Evolutionary conservation across 2,113 vertebrate genomes (phyloP), one percentile per base, ranked within the genome.

Genomic region (Dissostichus mawsoni): DNA sequence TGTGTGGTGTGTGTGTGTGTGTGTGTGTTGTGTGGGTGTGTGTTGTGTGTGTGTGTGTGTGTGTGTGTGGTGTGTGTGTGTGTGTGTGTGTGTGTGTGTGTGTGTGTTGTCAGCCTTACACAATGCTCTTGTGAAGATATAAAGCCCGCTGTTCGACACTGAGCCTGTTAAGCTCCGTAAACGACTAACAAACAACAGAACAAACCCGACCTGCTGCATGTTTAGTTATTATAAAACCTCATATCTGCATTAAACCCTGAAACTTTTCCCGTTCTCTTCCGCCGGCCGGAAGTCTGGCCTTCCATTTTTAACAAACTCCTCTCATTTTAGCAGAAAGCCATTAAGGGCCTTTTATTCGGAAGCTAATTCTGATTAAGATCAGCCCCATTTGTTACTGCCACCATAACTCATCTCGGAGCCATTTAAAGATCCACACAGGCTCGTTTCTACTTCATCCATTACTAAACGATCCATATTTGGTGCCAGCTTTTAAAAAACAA

Each of bases 351-450:
- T 79, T 85, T 64, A 80, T 82, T 82, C 66, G 73, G 78, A 66
- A 76, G 74, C 78, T 89, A 84, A 91, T 84, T 92, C 85, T 81
- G 87, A 88, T 90, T 84, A 87, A 88, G 67, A 88, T 90, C 86
- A 29, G 72, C 29, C 59, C 68, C 80, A 85, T 93, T 89, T 87
- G 75, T 91, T 90, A 85, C 86, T 81, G 86, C 77, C 88, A 68
- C 74, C 82, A 86, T 93, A 84, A 88, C 89, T 93, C 90, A 90
- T 69, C 0, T 18, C 25, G n/a, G 74, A 87, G 85, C 87, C 92
- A 90, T 90, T 92, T 90, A 91, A 81, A 83, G 89, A 87, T 51
- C 61, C 56, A 55, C 69, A 63, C 7, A 13, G 20, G 71, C 87
- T 86, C 83, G 14, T 87, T 84, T 66, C 1, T 16, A 2, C 76